Percentiles rank a stretch among this genome's conserved stretches.
These are phyloP conservation scores for Cephus sareptanus DNA, from an alignment of 2,888 invertebrate species.

Conservation along the genomic window DNA sequence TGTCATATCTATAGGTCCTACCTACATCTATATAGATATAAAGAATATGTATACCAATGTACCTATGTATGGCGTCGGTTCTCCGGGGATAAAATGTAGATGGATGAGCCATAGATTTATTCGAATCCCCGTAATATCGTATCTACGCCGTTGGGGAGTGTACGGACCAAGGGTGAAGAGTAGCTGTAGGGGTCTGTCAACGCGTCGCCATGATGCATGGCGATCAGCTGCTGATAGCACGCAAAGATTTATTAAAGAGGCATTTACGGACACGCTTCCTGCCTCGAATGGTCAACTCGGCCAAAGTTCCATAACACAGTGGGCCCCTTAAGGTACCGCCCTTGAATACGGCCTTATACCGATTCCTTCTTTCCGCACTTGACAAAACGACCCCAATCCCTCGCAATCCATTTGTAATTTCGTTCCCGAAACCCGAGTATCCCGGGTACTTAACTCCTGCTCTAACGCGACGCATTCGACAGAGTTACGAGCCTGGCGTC, in stretches of 20 bases:
- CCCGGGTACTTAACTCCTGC: background rate
- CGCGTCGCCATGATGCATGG: slow-evolving; percentile 57
- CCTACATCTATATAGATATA: background rate
- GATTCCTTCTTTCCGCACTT: background rate
- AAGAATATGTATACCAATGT: slow-evolving; percentile 8
- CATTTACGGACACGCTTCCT: slow-evolving; percentile 33
- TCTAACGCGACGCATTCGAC: background rate
- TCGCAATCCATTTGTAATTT: background rate
- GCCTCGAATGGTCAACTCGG: slow-evolving; percentile 23
- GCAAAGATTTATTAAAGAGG: slow-evolving; percentile 57
- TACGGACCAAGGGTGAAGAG: slow-evolving; percentile 33
- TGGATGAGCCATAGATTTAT: slow-evolving; percentile 65
- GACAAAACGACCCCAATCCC: background rate
- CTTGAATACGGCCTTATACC: background rate
- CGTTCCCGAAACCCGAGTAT: background rate
- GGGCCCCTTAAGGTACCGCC: background rate
- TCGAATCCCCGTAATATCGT: slow-evolving; percentile 62
- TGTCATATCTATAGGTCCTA: background rate
- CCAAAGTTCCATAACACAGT: background rate
- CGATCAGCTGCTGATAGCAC: slow-evolving; percentile 61
- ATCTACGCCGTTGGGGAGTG: slow-evolving; percentile 38
- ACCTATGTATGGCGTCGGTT: slow-evolving; percentile 35
- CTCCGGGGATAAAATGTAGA: slow-evolving; percentile 62
- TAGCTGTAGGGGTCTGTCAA: slow-evolving; percentile 54
- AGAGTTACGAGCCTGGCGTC: background rate